phyloP scores from a whole-genome alignment of 2,888 invertebrate species.

The Galerucella pusilla region DNA sequence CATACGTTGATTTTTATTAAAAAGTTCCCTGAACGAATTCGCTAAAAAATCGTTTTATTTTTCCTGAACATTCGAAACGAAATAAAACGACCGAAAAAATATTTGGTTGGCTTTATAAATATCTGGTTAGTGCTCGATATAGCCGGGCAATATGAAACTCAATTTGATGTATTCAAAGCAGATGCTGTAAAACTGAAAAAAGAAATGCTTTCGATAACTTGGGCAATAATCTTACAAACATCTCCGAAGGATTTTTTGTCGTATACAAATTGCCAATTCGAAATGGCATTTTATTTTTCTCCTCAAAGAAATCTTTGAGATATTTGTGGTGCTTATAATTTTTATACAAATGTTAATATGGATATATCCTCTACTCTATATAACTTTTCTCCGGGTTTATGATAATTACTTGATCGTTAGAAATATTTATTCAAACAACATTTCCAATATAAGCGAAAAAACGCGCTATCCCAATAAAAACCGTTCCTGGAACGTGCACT shows the following conservation, averaged over 20 bases:
- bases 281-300: constrained; percentile 13
- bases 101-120: not conserved
- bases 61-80: not conserved
- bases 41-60: too few species aligned
- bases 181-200: constrained; percentile 2
- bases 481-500: too few species aligned
- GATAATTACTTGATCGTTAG: too few species aligned
- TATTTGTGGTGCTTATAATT: constrained; percentile 8
- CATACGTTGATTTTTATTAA: too few species aligned
- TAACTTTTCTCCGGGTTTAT: too few species aligned
- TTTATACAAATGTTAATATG: not conserved
- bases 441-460: too few species aligned
- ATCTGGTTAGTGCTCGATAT: not conserved
- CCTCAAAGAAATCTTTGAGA: not conserved
- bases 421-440: too few species aligned
- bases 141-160: not conserved
- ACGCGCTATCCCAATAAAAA: too few species aligned
- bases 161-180: not conserved
- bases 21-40: too few species aligned
- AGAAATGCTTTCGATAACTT: not conserved
- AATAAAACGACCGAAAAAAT: not conserved
- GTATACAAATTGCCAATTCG: constrained; percentile 7
- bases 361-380: not conserved
- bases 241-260: not conserved
- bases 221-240: constrained; percentile 8